Conservation (phyloP, 2,797 vertebrate species). For the Acanthiza pusilla region DNA sequence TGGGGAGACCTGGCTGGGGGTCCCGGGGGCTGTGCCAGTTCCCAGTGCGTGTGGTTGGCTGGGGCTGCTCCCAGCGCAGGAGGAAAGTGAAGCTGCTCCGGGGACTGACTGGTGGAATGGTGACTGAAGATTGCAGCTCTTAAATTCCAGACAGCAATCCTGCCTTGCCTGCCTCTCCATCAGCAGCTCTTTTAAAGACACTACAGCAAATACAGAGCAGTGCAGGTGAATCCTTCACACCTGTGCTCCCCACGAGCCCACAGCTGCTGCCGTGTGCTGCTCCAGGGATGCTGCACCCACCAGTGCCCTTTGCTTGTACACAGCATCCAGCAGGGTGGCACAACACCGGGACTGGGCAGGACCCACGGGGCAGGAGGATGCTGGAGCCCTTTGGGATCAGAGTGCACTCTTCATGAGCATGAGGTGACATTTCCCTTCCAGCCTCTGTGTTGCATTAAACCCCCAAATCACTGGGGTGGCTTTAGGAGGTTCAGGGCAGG, state of each 20-base stretch:
- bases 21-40: background rate
- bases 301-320: background rate
- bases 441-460: background rate
- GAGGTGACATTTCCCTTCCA: accelerated
- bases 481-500: background rate
- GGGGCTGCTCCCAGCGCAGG: background rate
- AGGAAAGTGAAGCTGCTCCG: background rate
- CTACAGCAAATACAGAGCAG: background rate
- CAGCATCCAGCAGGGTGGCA: background rate
- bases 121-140: background rate
- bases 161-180: background rate
- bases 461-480: accelerated
- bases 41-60: background rate
- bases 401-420: background rate
- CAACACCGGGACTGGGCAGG: background rate
- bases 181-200: background rate
- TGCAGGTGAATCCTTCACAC: background rate
- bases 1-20: background rate
- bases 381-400: background rate
- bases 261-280: background rate
- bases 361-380: background rate
- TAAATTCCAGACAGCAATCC: background rate
- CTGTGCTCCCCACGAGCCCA: background rate
- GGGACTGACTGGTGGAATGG: background rate
- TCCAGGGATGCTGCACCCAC: background rate